phyloP scores from a whole-genome alignment of 2,888 invertebrate species.

The Unio pictorum region DNA sequence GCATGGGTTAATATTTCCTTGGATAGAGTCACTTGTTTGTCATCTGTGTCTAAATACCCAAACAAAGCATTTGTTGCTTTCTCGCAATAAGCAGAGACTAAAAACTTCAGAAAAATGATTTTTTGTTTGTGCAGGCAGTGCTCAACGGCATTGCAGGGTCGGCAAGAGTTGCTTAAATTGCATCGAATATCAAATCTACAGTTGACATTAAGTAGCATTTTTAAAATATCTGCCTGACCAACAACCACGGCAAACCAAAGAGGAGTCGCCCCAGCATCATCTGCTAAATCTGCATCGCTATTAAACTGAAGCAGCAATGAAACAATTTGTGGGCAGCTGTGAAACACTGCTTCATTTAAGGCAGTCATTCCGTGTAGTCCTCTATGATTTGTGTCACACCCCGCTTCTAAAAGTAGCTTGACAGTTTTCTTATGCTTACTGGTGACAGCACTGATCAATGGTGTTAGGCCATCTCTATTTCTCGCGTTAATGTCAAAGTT shows the following conservation, averaged over 20 bases:
- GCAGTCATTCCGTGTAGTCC: slow-evolving; percentile 65
- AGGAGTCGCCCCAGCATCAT: slow-evolving; percentile 64
- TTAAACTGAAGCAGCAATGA: slow-evolving; percentile 58
- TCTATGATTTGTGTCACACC: slow-evolving; percentile 50
- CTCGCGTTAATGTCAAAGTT: slow-evolving; percentile 55
- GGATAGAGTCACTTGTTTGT: slow-evolving; percentile 18
- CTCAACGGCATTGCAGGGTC: slow-evolving; percentile 57
- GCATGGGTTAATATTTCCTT: slow-evolving; percentile 15
- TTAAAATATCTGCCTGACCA: slow-evolving; percentile 49
- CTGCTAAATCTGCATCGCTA: slow-evolving; percentile 62
- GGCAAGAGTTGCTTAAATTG: slow-evolving; percentile 82
- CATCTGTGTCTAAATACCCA: slow-evolving; percentile 16
- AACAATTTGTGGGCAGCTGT: slow-evolving; percentile 60
- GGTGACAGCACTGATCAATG: slow-evolving; percentile 58
- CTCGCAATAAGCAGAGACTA: slow-evolving; percentile 56
- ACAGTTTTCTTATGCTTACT: slow-evolving; percentile 54
- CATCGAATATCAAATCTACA: slow-evolving; percentile 87
- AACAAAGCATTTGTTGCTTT: slow-evolving; percentile 39
- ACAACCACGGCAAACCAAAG: slow-evolving; percentile 68
- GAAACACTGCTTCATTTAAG: slow-evolving; percentile 67
- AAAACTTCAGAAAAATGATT: slow-evolving; percentile 42
- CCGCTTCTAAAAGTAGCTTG: slow-evolving; percentile 52
- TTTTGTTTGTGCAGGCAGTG: slow-evolving; percentile 60
- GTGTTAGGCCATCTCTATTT: slow-evolving; percentile 59
- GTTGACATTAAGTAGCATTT: slow-evolving; percentile 81